These are phyloP conservation scores for Lepus townsendii DNA, from an alignment of 2,797 vertebrate species.

Conservation along the genomic window DNA sequence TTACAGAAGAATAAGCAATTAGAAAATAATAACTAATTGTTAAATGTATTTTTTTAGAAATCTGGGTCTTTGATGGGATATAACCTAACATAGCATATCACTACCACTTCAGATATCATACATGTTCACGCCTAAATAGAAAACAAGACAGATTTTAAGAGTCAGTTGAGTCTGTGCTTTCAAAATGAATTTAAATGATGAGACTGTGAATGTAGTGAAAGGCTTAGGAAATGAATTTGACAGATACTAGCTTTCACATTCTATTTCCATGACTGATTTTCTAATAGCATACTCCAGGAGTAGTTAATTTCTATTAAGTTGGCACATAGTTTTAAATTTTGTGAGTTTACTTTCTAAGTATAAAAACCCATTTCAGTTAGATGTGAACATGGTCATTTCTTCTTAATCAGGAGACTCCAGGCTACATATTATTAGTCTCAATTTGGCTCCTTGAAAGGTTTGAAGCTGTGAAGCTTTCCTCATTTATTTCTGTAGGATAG, in stretches of 20 bases:
- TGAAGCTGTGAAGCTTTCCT: neutral
- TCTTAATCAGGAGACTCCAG: constrained; percentile 53
- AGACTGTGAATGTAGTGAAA: constrained; percentile 26
- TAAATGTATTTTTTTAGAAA: constrained; percentile 45
- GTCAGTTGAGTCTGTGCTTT: neutral
- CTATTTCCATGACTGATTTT: constrained; percentile 53
- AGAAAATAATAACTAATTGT: neutral
- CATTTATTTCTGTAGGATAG: neutral
- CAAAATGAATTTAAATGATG: constrained; percentile 63
- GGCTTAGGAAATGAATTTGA: constrained; percentile 47
- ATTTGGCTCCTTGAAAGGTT: neutral
- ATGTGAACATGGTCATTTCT: constrained; percentile 29
- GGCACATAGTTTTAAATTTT: constrained; percentile 62
- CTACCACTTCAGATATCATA: neutral
- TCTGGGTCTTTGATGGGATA: neutral
- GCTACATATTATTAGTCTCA: constrained; percentile 27
- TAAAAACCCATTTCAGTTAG: constrained; percentile 33
- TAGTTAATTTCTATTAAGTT: constrained; percentile 63
- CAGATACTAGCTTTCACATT: constrained; percentile 54
- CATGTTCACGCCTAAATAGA: neutral
- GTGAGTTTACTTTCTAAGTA: constrained; percentile 53
- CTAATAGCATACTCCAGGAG: constrained; percentile 44
- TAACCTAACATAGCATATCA: neutral
- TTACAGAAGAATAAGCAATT: neutral
- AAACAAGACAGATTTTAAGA: constrained; percentile 9